Evolutionary conservation across 1,140 invertebrate species (phyloP).

Genomic region (Idris sp.): DNA sequence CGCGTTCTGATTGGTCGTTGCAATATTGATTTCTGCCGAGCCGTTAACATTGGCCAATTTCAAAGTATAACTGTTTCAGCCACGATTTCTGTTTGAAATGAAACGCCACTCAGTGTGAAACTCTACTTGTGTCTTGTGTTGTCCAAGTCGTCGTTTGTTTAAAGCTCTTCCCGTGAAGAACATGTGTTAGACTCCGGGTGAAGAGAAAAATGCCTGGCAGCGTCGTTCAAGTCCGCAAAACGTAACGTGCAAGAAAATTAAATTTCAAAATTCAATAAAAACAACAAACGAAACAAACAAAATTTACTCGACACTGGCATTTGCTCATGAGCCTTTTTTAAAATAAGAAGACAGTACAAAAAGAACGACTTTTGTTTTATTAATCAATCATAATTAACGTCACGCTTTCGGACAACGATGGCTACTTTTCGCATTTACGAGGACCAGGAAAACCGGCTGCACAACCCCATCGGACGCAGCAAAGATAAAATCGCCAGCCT

Average conservation of each 20-base stretch:
- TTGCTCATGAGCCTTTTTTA: too few species aligned
- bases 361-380: neutral
- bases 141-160: conserved; percentile 6
- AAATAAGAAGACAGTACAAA: too few species aligned
- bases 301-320: too few species aligned
- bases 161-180: conserved; percentile 27
- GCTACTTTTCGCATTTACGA: conserved; percentile 82
- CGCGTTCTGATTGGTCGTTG: conserved; percentile 16
- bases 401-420: conserved; percentile 74
- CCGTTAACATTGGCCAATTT: conserved; percentile 25
- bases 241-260: too few species aligned
- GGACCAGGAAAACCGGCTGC: conserved; percentile 82
- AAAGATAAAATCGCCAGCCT: conserved; percentile 66
- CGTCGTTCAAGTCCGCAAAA: conserved; percentile 39
- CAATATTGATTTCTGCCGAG: conserved; percentile 10
- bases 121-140: conserved; percentile 21
- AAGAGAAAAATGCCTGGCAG: conserved; percentile 21
- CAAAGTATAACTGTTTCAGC: conserved; percentile 31
- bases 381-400: conserved; percentile 16
- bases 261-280: too few species aligned
- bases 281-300: too few species aligned
- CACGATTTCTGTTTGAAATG: conserved; percentile 57
- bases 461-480: conserved; percentile 57
- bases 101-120: conserved; percentile 54
- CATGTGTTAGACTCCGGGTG: conserved; percentile 39